These are phyloP conservation scores for Dolichallabes microphthalmus DNA, from an alignment of 2,113 vertebrate genomes.

Conservation along the genomic window DNA sequence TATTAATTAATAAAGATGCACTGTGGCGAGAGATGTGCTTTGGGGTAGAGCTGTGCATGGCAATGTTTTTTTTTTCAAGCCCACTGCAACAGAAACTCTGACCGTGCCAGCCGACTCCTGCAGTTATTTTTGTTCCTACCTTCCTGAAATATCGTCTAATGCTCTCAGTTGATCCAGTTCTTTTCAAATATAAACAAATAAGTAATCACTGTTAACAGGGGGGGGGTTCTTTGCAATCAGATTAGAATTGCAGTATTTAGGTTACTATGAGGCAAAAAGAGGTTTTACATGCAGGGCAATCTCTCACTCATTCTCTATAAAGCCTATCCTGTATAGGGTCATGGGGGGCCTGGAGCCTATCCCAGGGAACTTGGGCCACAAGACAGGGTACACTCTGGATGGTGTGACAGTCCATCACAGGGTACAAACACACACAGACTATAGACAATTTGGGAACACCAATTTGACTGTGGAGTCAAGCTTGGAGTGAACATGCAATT, in stretches of 20 bases:
- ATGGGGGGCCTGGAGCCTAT: too few relatives aligned
- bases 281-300: not conserved
- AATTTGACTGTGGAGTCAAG: too few relatives aligned
- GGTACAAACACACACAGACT: too few relatives aligned
- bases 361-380: too few relatives aligned
- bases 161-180: not conserved
- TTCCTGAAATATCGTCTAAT: not conserved
- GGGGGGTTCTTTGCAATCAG: not conserved
- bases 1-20: constrained; percentile 38
- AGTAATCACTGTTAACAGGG: not conserved
- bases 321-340: too few relatives aligned
- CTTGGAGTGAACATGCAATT: too few relatives aligned
- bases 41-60: not conserved
- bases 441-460: too few relatives aligned
- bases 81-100: not conserved
- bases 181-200: not conserved
- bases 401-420: too few relatives aligned
- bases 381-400: too few relatives aligned
- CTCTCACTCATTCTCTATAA: too few relatives aligned
- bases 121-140: not conserved
- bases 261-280: not conserved
- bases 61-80: not conserved
- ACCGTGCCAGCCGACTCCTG: not conserved
- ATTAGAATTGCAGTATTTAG: not conserved
- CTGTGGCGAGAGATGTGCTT: constrained; percentile 28